phyloP scores from a whole-genome alignment of 2,113 vertebrate species.

The Apus apus region DNA sequence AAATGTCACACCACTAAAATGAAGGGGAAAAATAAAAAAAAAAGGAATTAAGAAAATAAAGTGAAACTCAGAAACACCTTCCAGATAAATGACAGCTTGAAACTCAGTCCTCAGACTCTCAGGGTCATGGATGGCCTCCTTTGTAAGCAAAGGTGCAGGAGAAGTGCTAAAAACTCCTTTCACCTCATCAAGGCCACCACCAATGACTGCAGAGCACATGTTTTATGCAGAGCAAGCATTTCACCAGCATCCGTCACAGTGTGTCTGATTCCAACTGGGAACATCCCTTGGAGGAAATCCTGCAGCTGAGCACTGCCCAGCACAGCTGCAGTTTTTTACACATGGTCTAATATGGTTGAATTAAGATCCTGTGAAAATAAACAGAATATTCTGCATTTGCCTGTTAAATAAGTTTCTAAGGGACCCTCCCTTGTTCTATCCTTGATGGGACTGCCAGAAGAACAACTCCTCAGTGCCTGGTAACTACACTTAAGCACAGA shows the following conservation, averaged over 20 bases:
- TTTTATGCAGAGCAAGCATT: background rate
- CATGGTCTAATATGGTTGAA: background rate
- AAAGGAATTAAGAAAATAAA: background rate
- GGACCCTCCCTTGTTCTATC: background rate
- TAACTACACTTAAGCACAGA: background rate
- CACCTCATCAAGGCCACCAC: background rate
- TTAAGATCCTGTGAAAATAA: background rate
- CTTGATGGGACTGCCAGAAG: background rate
- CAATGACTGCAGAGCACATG: background rate
- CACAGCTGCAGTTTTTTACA: background rate
- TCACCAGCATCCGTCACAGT: background rate
- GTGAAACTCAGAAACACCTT: background rate
- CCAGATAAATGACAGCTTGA: background rate
- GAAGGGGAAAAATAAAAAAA: background rate
- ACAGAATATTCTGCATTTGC: background rate
- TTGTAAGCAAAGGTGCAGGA: background rate
- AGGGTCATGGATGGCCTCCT: background rate
- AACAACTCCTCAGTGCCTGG: background rate
- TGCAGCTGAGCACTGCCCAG: background rate
- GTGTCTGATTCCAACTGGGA: background rate
- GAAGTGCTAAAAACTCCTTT: background rate
- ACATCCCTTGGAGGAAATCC: background rate
- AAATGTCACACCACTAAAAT: conserved; percentile 36
- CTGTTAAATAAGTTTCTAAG: background rate
- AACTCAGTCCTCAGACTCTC: background rate